Conservation (phyloP, 2,888 invertebrate genomes). For the Agapetus fuscipes region DNA sequence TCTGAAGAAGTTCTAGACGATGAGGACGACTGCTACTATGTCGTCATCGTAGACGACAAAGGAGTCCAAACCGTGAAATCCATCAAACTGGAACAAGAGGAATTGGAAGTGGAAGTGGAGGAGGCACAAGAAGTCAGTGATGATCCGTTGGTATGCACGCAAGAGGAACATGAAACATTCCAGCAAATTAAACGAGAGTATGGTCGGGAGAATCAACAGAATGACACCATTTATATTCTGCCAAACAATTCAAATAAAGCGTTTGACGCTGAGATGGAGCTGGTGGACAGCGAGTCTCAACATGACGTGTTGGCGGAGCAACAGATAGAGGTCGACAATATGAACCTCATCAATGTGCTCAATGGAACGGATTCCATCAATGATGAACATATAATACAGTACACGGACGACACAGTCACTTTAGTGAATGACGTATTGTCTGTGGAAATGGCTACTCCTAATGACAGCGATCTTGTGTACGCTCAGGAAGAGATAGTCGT, state of each 20-base stretch:
- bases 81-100: constrained; percentile 37
- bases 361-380: constrained; percentile 7
- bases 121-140: background rate
- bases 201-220: too few species aligned
- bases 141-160: too few species aligned
- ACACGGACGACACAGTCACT: constrained; percentile 6
- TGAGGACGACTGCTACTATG: constrained; percentile 42
- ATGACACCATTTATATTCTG: too few species aligned
- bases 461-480: constrained; percentile 28
- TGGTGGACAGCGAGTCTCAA: too few species aligned
- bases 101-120: constrained; percentile 18
- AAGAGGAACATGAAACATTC: too few species aligned
- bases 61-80: constrained; percentile 23
- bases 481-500: constrained; percentile 34
- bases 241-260: too few species aligned
- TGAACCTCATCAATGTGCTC: constrained; percentile 15
- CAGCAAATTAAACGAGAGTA: too few species aligned
- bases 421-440: constrained; percentile 1
- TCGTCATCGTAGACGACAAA: constrained; percentile 35
- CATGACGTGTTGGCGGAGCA: background rate
- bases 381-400: constrained; percentile 10
- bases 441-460: constrained; percentile 19
- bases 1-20: constrained; percentile 4
- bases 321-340: constrained; percentile 1
- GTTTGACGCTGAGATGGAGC: too few species aligned